phyloP scores from a whole-genome alignment of 2,797 vertebrate species.

The Chelidonichthys spinosus region DNA sequence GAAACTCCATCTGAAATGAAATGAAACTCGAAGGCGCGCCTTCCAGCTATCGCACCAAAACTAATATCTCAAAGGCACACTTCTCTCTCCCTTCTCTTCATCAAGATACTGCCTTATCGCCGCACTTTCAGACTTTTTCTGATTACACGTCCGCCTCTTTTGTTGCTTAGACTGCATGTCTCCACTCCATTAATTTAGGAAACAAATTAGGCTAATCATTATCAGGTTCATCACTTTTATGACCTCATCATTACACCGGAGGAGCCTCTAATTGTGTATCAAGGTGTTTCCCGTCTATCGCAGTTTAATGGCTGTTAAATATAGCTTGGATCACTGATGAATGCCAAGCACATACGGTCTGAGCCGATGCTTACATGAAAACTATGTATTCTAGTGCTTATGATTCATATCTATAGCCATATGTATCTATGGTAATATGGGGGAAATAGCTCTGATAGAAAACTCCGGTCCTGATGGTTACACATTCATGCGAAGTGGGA shows the following conservation, averaged over 20 bases:
- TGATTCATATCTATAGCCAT: not conserved
- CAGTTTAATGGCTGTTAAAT: slow-evolving; percentile 46
- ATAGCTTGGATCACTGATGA: slow-evolving; percentile 13
- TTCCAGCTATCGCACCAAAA: slow-evolving; percentile 29
- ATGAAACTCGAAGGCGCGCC: slow-evolving; percentile 33
- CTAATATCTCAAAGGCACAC: slow-evolving; percentile 7
- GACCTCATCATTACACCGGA: slow-evolving; percentile 54
- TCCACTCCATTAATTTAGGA: slow-evolving; percentile 40
- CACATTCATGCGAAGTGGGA: not conserved
- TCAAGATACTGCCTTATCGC: slow-evolving; percentile 23
- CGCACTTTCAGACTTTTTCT: slow-evolving; percentile 31
- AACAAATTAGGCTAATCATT: slow-evolving; percentile 62
- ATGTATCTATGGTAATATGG: not conserved
- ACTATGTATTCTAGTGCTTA: not conserved
- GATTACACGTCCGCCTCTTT: slow-evolving; percentile 42
- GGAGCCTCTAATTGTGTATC: slow-evolving; percentile 59
- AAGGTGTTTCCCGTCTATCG: slow-evolving; percentile 56
- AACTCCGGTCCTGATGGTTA: not conserved
- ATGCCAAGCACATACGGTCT: slow-evolving; percentile 9
- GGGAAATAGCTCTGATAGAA: not conserved
- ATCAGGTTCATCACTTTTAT: slow-evolving; percentile 66
- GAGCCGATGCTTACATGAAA: slow-evolving; percentile 16
- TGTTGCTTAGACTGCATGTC: slow-evolving; percentile 51
- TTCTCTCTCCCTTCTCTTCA: not conserved
- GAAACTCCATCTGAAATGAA: slow-evolving; percentile 37